Conservation (phyloP, 1,140 invertebrate genomes). For the Bradysia coprophila region DNA sequence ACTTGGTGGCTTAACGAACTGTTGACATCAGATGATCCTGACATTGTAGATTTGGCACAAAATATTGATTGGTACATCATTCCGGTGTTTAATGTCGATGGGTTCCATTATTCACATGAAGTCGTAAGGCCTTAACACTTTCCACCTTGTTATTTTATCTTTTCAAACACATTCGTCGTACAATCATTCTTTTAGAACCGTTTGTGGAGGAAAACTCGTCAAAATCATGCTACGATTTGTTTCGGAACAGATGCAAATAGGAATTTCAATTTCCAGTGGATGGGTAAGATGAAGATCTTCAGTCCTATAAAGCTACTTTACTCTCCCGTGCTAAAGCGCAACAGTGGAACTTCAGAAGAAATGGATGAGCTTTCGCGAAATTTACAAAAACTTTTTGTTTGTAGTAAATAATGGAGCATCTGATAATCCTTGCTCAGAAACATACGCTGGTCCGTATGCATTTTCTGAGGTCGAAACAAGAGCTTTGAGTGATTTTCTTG, state of each 20-base stretch:
- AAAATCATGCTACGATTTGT: slow-evolving; percentile 15
- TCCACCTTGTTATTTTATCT: neutral
- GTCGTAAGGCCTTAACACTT: neutral
- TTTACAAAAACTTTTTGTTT: no score
- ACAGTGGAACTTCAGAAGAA: no score
- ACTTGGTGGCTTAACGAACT: slow-evolving; percentile 30
- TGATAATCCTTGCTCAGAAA: slow-evolving; percentile 42
- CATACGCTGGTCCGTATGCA: slow-evolving; percentile 40
- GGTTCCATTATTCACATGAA: slow-evolving; percentile 17
- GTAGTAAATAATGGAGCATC: no score
- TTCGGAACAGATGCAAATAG: slow-evolving; percentile 34
- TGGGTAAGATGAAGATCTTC: neutral
- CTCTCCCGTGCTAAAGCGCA: no score
- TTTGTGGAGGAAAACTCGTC: slow-evolving; percentile 36
- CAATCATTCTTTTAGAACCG: slow-evolving; percentile 14
- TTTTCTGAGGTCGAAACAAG: slow-evolving; percentile 56
- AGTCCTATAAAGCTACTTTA: no score
- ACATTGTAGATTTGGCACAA: slow-evolving; percentile 17
- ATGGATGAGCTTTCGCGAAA: no score
- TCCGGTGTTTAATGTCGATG: slow-evolving; percentile 42
- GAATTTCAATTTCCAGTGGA: slow-evolving; percentile 31
- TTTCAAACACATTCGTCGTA: neutral
- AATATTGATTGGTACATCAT: slow-evolving; percentile 40
- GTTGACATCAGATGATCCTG: slow-evolving; percentile 15
- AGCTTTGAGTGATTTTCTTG: slow-evolving; percentile 23